phyloP scores from a whole-genome alignment of 2,888 invertebrate species.

The Pandemis heparana region DNA sequence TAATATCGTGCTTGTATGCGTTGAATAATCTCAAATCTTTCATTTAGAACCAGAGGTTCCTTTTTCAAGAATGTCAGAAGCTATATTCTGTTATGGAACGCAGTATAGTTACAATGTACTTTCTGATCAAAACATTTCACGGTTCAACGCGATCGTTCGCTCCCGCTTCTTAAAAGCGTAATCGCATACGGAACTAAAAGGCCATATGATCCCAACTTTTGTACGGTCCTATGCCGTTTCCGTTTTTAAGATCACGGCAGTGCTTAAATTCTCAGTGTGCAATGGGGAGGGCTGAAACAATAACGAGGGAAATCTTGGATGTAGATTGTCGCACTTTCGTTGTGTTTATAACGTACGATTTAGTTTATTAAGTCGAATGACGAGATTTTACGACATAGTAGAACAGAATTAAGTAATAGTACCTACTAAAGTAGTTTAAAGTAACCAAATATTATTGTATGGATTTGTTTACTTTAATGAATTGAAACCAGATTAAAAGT shows the following conservation, averaged over 20 bases:
- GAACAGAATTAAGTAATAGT: too few species aligned
- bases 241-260: neutral
- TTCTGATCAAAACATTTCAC: slow-evolving; percentile 34
- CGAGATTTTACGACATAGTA: too few species aligned
- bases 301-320: slow-evolving; percentile 59
- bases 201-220: neutral
- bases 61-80: neutral
- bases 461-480: too few species aligned
- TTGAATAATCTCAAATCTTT: too few species aligned
- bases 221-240: neutral
- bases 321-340: slow-evolving; percentile 52
- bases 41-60: too few species aligned
- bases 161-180: slow-evolving; percentile 39
- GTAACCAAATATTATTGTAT: too few species aligned
- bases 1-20: too few species aligned
- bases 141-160: slow-evolving; percentile 29
- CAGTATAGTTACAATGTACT: slow-evolving; percentile 19
- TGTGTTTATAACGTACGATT: slow-evolving; percentile 52
- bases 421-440: too few species aligned
- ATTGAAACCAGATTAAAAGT: too few species aligned
- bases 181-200: neutral
- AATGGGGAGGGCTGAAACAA: slow-evolving; percentile 61
- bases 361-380: neutral
- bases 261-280: slow-evolving; percentile 53
- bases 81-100: neutral